Evolutionary conservation across 64 coral and sea anemone genomes (phyloP).

Genomic region (Porites australiensis): DNA sequence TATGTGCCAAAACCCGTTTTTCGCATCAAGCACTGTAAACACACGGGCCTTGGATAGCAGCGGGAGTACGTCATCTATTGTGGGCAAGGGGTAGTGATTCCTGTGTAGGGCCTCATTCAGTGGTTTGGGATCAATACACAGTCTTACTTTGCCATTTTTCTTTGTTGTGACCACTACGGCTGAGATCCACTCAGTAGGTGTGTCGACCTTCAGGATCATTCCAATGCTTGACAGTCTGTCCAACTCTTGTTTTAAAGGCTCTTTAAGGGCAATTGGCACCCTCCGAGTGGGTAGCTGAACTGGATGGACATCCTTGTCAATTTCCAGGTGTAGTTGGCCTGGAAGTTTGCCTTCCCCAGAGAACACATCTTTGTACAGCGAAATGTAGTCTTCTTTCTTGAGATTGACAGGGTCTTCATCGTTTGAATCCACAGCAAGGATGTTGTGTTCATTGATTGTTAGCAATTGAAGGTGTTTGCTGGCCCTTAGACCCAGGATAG

Average conservation of each 20-base stretch:
- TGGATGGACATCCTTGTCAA: constrained; percentile 41
- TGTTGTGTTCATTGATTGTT: constrained; percentile 51
- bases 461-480: constrained; percentile 52
- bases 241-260: constrained; percentile 51
- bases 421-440: constrained; percentile 11
- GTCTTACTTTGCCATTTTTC: constrained; percentile 11
- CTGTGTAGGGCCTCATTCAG: not conserved
- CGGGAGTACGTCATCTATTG: constrained; percentile 5
- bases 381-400: not conserved
- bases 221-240: constrained; percentile 26
- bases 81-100: not conserved
- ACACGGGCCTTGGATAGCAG: constrained; percentile 7
- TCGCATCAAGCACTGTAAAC: constrained; percentile 40
- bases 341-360: not conserved
- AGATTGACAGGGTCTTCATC: not conserved
- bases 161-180: not conserved
- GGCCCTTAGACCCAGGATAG: constrained; percentile 38
- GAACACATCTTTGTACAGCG: not conserved
- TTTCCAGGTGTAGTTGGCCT: constrained; percentile 59
- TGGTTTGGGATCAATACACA: not conserved
- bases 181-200: constrained; percentile 31
- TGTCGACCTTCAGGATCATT: constrained; percentile 38
- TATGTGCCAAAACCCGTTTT: constrained; percentile 52
- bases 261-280: constrained; percentile 45
- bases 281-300: constrained; percentile 39